Percentiles rank a stretch among this genome's conserved stretches.
Evolutionary conservation across 2,113 vertebrate species (phyloP).

Genomic region (Seriola aureovittata): DNA sequence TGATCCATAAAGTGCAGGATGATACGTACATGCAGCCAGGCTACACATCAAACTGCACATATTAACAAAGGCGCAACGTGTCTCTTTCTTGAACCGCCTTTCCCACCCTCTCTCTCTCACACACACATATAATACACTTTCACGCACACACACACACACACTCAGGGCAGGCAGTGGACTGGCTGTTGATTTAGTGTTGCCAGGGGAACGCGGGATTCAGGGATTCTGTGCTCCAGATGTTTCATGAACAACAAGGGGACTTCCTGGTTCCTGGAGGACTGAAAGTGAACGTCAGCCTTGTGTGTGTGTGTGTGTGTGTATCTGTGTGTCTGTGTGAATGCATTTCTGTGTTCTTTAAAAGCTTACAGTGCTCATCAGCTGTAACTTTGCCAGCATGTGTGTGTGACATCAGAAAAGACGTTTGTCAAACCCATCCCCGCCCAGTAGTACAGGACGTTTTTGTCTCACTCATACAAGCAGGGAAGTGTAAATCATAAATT

Average conservation of each 20-base stretch:
- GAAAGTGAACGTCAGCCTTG: conserved; percentile 28
- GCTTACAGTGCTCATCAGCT: conserved; percentile 51
- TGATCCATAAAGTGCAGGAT: background rate
- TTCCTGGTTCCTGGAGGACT: conserved; percentile 73
- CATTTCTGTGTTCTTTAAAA: conserved; percentile 27
- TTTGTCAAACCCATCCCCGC: conserved; percentile 46
- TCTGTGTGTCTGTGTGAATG: background rate
- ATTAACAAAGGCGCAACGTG: background rate
- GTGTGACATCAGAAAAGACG: conserved; percentile 64
- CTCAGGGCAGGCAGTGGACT: conserved; percentile 48
- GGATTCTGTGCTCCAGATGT: conserved; percentile 81
- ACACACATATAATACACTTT: background rate
- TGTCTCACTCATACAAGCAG: conserved; percentile 30
- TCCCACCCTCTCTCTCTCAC: background rate
- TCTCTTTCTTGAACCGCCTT: background rate
- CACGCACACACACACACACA: conserved; percentile 3
- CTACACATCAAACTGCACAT: background rate
- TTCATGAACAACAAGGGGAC: conserved; percentile 73
- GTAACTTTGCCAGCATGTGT: conserved; percentile 44
- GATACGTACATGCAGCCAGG: background rate
- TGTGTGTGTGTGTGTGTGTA: conserved; percentile 16
- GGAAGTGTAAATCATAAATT: background rate
- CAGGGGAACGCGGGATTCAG: conserved; percentile 69
- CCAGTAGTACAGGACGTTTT: conserved; percentile 42
- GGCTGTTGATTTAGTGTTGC: conserved; percentile 78